Evolutionary conservation across 2,797 vertebrate species (phyloP).

Genomic region (Champsocephalus gunnari): DNA sequence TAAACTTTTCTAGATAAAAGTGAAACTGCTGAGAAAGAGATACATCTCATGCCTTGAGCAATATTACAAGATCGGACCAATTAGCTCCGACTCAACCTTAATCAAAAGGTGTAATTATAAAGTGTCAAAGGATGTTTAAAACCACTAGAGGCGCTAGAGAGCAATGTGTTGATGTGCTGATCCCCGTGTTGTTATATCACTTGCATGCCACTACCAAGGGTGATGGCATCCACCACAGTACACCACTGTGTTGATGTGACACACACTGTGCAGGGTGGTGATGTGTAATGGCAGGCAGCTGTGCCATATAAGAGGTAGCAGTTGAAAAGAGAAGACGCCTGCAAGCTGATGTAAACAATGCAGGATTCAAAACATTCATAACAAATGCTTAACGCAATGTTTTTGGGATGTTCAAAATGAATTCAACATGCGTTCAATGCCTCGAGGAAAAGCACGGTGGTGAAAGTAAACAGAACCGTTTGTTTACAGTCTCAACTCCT

Average conservation of each 20-base stretch:
- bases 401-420: not conserved
- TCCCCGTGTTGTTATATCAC: not conserved
- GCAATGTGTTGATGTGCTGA: not conserved
- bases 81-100: not conserved
- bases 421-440: slow-evolving; percentile 8
- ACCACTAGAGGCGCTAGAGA: not conserved
- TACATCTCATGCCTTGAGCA: not conserved
- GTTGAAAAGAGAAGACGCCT: not conserved
- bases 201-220: not conserved
- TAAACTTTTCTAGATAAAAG: slow-evolving; percentile 23
- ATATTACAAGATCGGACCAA: not conserved
- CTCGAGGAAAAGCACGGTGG: not conserved
- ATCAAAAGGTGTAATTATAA: slow-evolving; percentile 1
- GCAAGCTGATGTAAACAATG: slow-evolving; percentile 3
- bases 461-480: slow-evolving; percentile 27
- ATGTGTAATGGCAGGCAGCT: not conserved
- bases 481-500: slow-evolving; percentile 1
- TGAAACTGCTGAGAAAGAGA: slow-evolving; percentile 16
- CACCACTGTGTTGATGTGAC: not conserved
- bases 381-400: not conserved
- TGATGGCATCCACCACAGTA: not conserved
- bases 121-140: not conserved
- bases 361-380: slow-evolving; percentile 9
- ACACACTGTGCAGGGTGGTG: not conserved
- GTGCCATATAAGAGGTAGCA: not conserved